Evolutionary conservation across 1,140 invertebrate species (phyloP), one percentile per base, ranked within the genome.

Genomic region (Drosophila takahashii): DNA sequence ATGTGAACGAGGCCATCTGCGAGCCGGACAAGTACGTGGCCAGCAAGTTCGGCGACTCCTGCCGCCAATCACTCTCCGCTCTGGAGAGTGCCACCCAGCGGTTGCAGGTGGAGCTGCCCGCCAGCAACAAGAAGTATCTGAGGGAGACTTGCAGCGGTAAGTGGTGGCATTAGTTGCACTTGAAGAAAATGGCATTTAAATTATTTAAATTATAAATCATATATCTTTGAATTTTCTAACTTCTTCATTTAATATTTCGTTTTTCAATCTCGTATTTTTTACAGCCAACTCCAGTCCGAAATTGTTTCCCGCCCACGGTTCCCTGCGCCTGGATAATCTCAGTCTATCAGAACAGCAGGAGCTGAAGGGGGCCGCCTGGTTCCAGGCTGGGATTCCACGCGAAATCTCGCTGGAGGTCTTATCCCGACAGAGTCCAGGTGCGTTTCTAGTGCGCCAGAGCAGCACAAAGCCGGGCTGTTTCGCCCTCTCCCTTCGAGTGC

Each of bases 401-500:
- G 98, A 95, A 92, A 98, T 98, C 76, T 98, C 98, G 4, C 93
- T 99, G 74, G 97, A 99, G 93, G 97, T 98, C 61, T 93, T 99
- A 42, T 95, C 95, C 60, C 96, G 97, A 80, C 97, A 98, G 93
- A 97, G 96, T 66, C 96, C 98, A 67, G 98, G 98, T 48, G 96
- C 97, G 11, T 99, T 99, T 93, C 96, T 99, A 94, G 98, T 99
- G 47, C 95, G 98, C 36, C 97, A 98, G 92, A 98, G 97, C 91
- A 98, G 97, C 47, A 98, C 97, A 70, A 98, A 99, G 93, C 95
- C 96, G 0, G 97, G 97, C 64, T 99, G 98, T 93, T 98, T 96
- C 91, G 98, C 98, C 45, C 94, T 99, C 47, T 98, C 97, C n/a
- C 93, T 99, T 66, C 94, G 98, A 75, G 98, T 99, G 71, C 98